Evolutionary conservation across 2,113 vertebrate species (phyloP).

Genomic region (Litocranius walleri): DNA sequence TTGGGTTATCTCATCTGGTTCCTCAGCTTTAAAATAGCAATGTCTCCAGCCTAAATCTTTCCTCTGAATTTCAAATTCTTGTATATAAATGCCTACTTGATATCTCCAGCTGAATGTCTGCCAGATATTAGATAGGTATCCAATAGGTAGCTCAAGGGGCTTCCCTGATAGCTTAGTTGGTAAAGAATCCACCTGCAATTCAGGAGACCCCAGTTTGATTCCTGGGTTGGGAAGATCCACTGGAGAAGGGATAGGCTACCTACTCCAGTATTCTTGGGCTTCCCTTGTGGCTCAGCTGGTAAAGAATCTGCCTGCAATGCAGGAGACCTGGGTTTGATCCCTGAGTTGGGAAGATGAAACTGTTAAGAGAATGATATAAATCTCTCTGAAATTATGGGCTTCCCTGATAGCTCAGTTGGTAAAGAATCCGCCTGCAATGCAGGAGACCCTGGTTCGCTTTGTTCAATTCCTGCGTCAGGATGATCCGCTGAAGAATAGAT

Average conservation of each 20-base stretch:
- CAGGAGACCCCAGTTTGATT: background rate
- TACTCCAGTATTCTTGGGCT: background rate
- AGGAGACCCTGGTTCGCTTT: accelerated
- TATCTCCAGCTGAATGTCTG: background rate
- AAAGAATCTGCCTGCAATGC: background rate
- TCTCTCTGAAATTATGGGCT: background rate
- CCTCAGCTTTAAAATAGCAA: background rate
- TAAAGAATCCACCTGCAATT: background rate
- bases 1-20: background rate
- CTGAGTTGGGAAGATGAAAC: background rate
- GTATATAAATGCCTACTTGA: background rate
- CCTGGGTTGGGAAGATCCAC: background rate
- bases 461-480: background rate
- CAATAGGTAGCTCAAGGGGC: background rate
- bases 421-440: background rate
- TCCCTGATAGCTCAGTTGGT: background rate
- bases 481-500: background rate
- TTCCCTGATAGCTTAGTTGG: background rate
- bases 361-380: background rate
- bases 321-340: background rate
- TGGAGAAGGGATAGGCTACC: background rate
- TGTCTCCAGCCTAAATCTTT: background rate
- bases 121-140: background rate
- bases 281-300: background rate
- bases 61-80: background rate